Percentiles rank a stretch among this genome's conserved stretches.
phyloP scores from a whole-genome alignment of 2,888 invertebrate species.

The Baronia brevicornis region DNA sequence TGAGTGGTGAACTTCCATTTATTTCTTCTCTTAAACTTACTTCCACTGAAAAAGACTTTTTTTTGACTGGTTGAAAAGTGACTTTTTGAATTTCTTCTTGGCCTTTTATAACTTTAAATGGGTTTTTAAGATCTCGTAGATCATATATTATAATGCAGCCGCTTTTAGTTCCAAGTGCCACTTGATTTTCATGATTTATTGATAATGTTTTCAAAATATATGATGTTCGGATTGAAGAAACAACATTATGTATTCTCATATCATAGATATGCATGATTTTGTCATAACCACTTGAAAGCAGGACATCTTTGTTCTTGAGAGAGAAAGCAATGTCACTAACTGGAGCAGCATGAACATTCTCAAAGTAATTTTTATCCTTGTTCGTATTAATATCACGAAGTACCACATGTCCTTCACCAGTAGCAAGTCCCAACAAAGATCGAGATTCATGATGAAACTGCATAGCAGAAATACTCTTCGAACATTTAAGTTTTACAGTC shows the following conservation, averaged over 20 bases:
- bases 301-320: constrained; percentile 69
- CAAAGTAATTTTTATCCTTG: constrained; percentile 62
- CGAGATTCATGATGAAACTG: constrained; percentile 66
- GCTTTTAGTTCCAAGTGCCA: constrained; percentile 73
- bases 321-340: constrained; percentile 76
- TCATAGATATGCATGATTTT: constrained; percentile 75
- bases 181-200: constrained; percentile 59
- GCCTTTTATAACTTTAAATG: constrained; percentile 60
- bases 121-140: constrained; percentile 64
- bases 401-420: constrained; percentile 67
- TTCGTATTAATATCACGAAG: constrained; percentile 60
- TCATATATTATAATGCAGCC: constrained; percentile 74
- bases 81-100: constrained; percentile 67
- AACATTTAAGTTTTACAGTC: constrained; percentile 54
- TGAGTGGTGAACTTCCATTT: constrained; percentile 37
- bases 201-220: constrained; percentile 56
- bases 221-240: constrained; percentile 55
- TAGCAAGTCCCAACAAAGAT: constrained; percentile 60
- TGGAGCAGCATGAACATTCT: constrained; percentile 72
- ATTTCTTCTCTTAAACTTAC: constrained; percentile 59
- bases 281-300: constrained; percentile 74
- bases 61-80: constrained; percentile 58
- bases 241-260: constrained; percentile 59
- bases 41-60: constrained; percentile 45
- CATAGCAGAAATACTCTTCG: constrained; percentile 63